These are phyloP conservation scores for Eubasilissa splendida DNA, from an alignment of 2,888 invertebrate genomes.

Conservation along the genomic window DNA sequence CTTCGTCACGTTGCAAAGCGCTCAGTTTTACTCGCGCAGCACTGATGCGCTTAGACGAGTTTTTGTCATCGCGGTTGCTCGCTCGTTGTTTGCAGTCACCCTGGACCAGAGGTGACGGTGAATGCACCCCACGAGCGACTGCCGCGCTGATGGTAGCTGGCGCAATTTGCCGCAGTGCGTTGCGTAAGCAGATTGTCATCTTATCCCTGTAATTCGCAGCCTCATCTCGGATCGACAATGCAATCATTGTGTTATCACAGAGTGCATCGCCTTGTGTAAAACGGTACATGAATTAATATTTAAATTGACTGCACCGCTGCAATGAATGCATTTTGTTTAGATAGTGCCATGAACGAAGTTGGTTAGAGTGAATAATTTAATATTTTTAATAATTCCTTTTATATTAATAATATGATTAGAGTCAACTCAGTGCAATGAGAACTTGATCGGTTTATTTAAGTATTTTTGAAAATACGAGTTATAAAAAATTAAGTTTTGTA, in stretches of 20 bases:
- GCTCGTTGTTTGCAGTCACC: too few relatives aligned
- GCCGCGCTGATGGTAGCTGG: not conserved
- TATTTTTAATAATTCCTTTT: too few relatives aligned
- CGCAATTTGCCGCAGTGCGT: slow-evolving; percentile 24
- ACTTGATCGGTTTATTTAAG: too few relatives aligned
- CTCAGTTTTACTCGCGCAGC: too few relatives aligned
- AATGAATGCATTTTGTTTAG: slow-evolving; percentile 13
- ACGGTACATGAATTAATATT: slow-evolving; percentile 15
- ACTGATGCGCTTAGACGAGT: too few relatives aligned
- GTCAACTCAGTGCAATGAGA: too few relatives aligned
- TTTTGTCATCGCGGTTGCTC: too few relatives aligned
- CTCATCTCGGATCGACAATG: slow-evolving; percentile 20
- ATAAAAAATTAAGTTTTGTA: too few relatives aligned
- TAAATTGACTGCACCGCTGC: slow-evolving; percentile 16
- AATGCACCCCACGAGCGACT: not conserved
- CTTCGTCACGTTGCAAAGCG: too few relatives aligned
- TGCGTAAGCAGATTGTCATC: slow-evolving; percentile 27
- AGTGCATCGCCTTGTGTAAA: slow-evolving; percentile 1
- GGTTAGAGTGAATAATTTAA: too few relatives aligned
- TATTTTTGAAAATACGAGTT: too few relatives aligned
- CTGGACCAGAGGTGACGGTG: not conserved
- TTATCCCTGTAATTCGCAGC: slow-evolving; percentile 24
- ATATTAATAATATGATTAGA: too few relatives aligned
- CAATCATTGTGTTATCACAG: slow-evolving; percentile 13
- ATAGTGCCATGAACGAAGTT: not conserved